Evolutionary conservation across 2,113 vertebrate species (phyloP).

Genomic region (Bubalus kerabau): DNA sequence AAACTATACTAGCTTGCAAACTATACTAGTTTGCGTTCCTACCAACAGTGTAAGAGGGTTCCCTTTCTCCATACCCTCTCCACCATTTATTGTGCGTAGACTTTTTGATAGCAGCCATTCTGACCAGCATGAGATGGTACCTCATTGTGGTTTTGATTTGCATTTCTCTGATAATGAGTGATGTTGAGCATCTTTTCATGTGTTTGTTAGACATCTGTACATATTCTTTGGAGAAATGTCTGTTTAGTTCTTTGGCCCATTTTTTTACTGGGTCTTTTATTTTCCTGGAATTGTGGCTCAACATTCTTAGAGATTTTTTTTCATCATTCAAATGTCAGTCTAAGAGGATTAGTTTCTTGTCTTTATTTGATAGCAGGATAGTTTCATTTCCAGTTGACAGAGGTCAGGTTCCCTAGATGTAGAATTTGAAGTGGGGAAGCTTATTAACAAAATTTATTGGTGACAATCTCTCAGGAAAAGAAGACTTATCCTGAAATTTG

Average conservation of each 20-base stretch:
- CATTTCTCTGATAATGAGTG: neutral
- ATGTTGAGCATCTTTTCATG: neutral
- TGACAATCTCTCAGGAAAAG: neutral
- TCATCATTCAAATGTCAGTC: neutral
- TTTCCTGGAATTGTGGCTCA: neutral
- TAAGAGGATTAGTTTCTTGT: neutral
- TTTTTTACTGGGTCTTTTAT: neutral
- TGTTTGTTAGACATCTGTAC: neutral
- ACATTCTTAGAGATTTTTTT: neutral
- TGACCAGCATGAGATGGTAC: rapidly evolving
- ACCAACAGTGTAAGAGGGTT: neutral
- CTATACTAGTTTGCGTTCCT: neutral
- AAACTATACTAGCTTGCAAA: too few species aligned
- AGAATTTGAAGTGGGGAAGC: neutral
- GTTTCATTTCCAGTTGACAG: neutral
- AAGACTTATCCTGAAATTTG: neutral
- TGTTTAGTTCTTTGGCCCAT: neutral
- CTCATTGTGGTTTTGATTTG: neutral
- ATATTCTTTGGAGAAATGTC: neutral
- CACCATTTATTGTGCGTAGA: neutral
- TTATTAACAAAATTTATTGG: neutral
- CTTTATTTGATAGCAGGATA: neutral
- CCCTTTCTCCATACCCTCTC: neutral
- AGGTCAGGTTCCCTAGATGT: neutral
- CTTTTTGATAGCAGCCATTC: neutral